These are phyloP conservation scores for Myrmophylax atrothorax DNA, from an alignment of 2,113 vertebrate genomes.

Conservation along the genomic window DNA sequence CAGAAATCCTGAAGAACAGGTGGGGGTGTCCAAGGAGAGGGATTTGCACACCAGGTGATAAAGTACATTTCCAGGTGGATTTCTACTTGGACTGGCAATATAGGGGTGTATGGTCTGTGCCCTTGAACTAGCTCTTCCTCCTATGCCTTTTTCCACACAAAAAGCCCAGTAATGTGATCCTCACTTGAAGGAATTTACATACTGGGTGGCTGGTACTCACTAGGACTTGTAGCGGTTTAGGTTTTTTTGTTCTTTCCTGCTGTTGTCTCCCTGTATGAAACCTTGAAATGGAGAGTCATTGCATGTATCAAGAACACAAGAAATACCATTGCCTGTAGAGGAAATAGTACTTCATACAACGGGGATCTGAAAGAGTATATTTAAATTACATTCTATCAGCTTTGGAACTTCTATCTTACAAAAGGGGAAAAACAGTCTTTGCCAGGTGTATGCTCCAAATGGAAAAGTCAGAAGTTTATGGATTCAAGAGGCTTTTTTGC, in stretches of 20 bases:
- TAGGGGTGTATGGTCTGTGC: not conserved
- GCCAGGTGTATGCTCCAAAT: not conserved
- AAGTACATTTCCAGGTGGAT: not conserved
- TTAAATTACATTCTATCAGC: not conserved
- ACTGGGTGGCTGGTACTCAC: not conserved
- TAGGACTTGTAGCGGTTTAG: accelerated
- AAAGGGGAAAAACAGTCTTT: not conserved
- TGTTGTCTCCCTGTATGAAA: not conserved
- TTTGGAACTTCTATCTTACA: not conserved
- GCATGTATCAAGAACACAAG: not conserved
- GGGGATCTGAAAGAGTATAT: not conserved
- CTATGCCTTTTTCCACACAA: not conserved
- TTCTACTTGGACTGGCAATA: not conserved
- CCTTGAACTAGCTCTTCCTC: not conserved
- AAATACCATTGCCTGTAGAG: not conserved
- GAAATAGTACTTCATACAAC: not conserved
- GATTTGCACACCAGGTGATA: accelerated
- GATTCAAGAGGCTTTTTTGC: not conserved
- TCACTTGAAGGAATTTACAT: not conserved
- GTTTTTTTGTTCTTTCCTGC: not conserved
- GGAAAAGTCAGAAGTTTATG: not conserved
- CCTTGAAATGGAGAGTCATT: not conserved
- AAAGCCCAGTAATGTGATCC: not conserved
- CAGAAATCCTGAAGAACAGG: not conserved
- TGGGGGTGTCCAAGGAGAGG: not conserved